A percentile compares a stretch with the other conserved stretches of the same genome.
phyloP scores from a whole-genome alignment of 2,113 vertebrate species.

The Percina caprodes region DNA sequence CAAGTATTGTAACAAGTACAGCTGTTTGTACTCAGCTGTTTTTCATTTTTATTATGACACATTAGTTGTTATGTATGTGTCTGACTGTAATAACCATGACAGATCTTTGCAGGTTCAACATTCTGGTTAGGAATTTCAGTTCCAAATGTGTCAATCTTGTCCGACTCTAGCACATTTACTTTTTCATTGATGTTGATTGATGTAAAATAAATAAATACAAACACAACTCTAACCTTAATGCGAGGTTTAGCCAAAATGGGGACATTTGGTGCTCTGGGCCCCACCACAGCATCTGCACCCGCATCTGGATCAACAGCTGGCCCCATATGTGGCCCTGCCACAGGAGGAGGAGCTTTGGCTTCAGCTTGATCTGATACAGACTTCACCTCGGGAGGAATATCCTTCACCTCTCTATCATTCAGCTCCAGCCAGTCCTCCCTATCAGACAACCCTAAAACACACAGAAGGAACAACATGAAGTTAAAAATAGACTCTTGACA shows the following conservation, averaged over 20 bases:
- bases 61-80: background rate
- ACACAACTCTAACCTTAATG: constrained; percentile 68
- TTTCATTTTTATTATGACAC: background rate
- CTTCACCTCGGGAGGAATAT: constrained; percentile 80
- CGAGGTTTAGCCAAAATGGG: constrained; percentile 70
- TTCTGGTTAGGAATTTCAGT: background rate
- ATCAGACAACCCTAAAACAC: constrained; percentile 75
- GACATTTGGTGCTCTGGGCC: constrained; percentile 61
- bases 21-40: background rate
- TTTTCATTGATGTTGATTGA: background rate
- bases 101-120: background rate
- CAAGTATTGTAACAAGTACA: background rate
- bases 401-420: constrained; percentile 78
- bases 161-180: no score
- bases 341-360: constrained; percentile 41
- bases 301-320: constrained; percentile 9
- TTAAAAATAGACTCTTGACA: background rate
- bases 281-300: constrained; percentile 5
- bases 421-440: constrained; percentile 77
- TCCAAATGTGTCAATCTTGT: no score
- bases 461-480: background rate
- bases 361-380: constrained; percentile 30
- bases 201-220: background rate
- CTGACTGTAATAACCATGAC: background rate
- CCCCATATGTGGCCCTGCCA: constrained; percentile 44